These are phyloP conservation scores for Phalanger gymnotis DNA, from an alignment of 2,797 vertebrate genomes.

Conservation along the genomic window DNA sequence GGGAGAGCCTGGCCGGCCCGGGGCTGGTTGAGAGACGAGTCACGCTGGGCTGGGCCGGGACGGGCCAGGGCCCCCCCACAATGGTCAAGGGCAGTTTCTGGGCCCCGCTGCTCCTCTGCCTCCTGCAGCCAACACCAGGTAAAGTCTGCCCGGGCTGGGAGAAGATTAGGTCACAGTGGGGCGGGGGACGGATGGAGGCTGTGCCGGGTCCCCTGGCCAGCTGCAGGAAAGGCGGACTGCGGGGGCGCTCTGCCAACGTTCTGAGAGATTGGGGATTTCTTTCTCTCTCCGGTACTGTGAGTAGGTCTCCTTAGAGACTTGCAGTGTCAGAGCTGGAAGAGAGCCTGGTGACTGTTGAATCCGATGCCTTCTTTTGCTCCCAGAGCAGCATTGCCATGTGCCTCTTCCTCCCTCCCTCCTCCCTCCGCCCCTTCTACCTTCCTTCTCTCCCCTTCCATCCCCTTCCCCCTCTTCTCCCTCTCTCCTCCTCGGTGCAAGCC, in stretches of 20 bases:
- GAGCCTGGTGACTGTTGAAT: neutral
- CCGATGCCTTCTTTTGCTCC: neutral
- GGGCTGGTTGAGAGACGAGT: neutral
- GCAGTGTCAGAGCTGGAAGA: neutral
- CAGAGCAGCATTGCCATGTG: neutral
- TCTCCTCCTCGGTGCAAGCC: neutral
- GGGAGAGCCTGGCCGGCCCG: neutral
- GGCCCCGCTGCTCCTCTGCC: slow-evolving; percentile 60
- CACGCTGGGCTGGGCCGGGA: neutral
- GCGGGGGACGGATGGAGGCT: neutral
- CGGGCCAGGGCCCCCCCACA: neutral
- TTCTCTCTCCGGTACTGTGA: neutral
- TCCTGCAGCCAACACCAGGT: slow-evolving; percentile 62
- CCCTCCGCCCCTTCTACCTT: no score
- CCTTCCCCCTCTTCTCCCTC: fast-evolving
- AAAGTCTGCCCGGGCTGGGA: neutral
- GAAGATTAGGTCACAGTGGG: neutral
- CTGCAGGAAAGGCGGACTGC: neutral
- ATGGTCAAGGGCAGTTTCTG: slow-evolving; percentile 41
- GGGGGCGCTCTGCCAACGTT: neutral
- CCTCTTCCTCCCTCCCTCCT: no score
- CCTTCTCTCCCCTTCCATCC: no score
- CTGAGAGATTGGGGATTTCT: neutral
- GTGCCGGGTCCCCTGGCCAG: no score
- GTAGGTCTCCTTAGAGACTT: neutral